These are phyloP conservation scores for Eulithis prunata DNA, from an alignment of 2,888 invertebrate species.

Conservation along the genomic window DNA sequence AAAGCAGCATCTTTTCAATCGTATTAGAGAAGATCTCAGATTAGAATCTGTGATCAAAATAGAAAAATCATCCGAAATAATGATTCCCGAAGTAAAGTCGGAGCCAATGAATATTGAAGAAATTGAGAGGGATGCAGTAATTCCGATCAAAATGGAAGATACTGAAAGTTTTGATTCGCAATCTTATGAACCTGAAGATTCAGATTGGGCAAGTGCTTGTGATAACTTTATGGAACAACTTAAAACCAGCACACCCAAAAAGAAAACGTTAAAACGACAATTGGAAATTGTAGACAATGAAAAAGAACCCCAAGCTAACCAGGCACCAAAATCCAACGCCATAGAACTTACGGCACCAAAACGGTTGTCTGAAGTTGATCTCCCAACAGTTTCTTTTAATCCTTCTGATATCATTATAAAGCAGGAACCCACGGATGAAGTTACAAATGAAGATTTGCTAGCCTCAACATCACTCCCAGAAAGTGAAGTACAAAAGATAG, in stretches of 20 bases:
- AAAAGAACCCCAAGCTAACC: slow-evolving; percentile 40
- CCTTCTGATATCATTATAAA: slow-evolving; percentile 49
- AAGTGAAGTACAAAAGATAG: slow-evolving; percentile 50
- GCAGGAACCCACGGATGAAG: slow-evolving; percentile 72
- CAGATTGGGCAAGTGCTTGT: slow-evolving; percentile 88
- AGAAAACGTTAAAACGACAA: slow-evolving; percentile 82
- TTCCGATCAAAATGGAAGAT: slow-evolving; percentile 71
- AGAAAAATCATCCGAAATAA: slow-evolving; percentile 82
- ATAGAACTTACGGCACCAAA: slow-evolving; percentile 35
- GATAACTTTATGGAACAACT: slow-evolving; percentile 92
- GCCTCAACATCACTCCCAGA: slow-evolving; percentile 37
- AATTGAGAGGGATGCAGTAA: slow-evolving; percentile 84
- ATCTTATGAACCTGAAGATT: slow-evolving; percentile 56
- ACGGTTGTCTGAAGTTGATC: slow-evolving; percentile 29
- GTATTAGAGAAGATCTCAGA: slow-evolving; percentile 75
- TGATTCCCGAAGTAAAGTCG: slow-evolving; percentile 85
- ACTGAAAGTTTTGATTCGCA: slow-evolving; percentile 54
- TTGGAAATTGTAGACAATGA: slow-evolving; percentile 60
- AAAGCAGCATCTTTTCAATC: slow-evolving; percentile 77
- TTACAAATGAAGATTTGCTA: slow-evolving; percentile 41
- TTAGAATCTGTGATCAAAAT: slow-evolving; percentile 85
- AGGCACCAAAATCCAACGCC: slow-evolving; percentile 34
- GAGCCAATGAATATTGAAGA: slow-evolving; percentile 88
- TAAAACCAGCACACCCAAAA: slow-evolving; percentile 84
- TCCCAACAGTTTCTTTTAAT: slow-evolving; percentile 21